These are phyloP conservation scores for Rhorus exstirpatorius DNA, from an alignment of 2,888 invertebrate genomes.

Conservation along the genomic window DNA sequence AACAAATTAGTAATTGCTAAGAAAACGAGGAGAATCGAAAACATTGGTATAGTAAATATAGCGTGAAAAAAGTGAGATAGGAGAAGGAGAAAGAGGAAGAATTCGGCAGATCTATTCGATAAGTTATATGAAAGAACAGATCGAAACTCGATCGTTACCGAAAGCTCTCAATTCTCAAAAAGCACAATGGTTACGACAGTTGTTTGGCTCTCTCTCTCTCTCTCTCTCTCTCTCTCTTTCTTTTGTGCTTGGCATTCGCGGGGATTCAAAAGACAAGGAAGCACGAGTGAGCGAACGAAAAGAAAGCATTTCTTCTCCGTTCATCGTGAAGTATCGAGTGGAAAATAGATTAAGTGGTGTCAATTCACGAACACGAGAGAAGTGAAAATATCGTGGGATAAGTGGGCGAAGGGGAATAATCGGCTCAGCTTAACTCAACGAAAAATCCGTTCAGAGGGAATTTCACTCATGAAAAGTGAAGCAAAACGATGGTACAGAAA, in stretches of 20 bases:
- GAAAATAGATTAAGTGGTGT: constrained; percentile 53
- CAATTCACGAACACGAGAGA: background rate
- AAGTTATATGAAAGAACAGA: constrained; percentile 6
- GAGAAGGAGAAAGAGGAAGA: background rate
- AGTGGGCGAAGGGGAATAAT: background rate
- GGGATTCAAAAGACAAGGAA: background rate
- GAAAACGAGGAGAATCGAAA: background rate
- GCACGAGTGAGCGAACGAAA: background rate
- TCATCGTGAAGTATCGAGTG: constrained; percentile 33
- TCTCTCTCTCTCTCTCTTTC: background rate
- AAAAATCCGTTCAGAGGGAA: background rate
- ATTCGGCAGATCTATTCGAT: constrained; percentile 8
- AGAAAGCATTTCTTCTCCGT: constrained; percentile 25
- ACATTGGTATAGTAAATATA: no score
- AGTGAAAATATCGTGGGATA: constrained; percentile 30
- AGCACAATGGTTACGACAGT: constrained; percentile 57
- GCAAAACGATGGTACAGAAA: background rate
- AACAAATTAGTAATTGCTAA: no score
- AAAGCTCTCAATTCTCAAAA: constrained; percentile 45
- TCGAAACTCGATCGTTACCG: constrained; percentile 36
- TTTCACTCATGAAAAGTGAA: background rate
- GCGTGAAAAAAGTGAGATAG: background rate
- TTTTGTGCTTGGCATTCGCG: background rate
- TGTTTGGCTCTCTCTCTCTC: constrained; percentile 11
- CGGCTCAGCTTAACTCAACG: constrained; percentile 17